Evolutionary conservation across 37 sponge, comb jelly and placozoan species (phyloP), one percentile per base, ranked within the genome.

Genomic region (Geodia barretti): DNA sequence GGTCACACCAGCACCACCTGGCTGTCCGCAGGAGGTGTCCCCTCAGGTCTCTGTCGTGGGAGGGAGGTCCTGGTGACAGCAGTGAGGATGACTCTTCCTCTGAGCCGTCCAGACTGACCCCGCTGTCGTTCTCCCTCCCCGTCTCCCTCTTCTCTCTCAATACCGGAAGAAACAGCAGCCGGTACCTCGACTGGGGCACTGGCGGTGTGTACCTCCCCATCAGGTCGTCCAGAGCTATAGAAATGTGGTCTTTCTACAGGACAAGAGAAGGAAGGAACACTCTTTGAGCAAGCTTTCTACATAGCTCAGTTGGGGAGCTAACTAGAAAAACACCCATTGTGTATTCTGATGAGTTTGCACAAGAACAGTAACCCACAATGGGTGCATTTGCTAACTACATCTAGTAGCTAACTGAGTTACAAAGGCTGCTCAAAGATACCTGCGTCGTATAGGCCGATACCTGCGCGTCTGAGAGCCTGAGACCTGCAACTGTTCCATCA

Each of bases 1-100:
- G 7, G 54, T 85, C 88, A 81, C 91, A 90, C 91, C 91, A 90
- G 72, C 91, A 90, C 28, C 35, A 26, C 47, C 20, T 54, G 28
- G 68, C 28, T 0, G 81, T 79, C 8, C 87, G 68, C 3, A 86
- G 30, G 8, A 60, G 33, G 54, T 86, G 86, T 39, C 64, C 41
- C 0, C 54, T 47, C 11, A 47, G n/a, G n/a, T n/a, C n/a, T n/a
- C n/a, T n/a, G n/a, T n/a, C n/a, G n/a, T n/a, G n/a, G n/a, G n/a
- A n/a, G n/a, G n/a, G n/a, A n/a, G n/a, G n/a, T n/a, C n/a, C n/a
- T n/a, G n/a, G n/a, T n/a, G n/a, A n/a, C n/a, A n/a, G n/a, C n/a
- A n/a, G n/a, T n/a, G n/a, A n/a, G n/a, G n/a, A n/a, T n/a, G n/a
- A n/a, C n/a, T n/a, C n/a, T n/a, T n/a, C n/a, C n/a, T n/a, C n/a